These are phyloP conservation scores for Lasioglossum villosulum DNA, from an alignment of 2,888 invertebrate genomes.

Conservation along the genomic window DNA sequence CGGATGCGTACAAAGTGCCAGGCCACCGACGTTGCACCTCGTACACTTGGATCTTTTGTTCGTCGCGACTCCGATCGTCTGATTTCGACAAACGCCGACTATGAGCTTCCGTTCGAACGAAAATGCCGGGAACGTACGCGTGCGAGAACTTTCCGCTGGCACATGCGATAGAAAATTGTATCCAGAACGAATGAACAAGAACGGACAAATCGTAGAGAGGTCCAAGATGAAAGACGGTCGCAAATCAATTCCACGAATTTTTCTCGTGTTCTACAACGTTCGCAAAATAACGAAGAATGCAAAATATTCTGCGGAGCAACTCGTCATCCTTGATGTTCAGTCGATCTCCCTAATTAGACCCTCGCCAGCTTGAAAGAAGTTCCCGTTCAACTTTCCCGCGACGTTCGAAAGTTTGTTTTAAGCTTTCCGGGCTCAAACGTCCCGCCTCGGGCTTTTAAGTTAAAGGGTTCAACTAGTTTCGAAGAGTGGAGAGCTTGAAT, in stretches of 20 bases:
- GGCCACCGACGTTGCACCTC: slow-evolving; percentile 40
- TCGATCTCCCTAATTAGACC: neutral
- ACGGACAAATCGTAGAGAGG: neutral
- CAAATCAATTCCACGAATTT: neutral
- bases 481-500: neutral
- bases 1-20: slow-evolving; percentile 56
- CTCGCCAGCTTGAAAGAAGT: neutral
- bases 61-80: slow-evolving; percentile 27
- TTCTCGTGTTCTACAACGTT: too few relatives aligned
- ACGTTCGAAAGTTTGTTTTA: neutral
- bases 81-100: slow-evolving; percentile 41
- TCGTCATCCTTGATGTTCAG: neutral
- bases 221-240: neutral
- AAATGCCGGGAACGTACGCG: neutral
- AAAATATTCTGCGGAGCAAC: neutral
- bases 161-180: neutral
- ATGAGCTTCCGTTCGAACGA: neutral
- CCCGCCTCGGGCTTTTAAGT: neutral
- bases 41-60: slow-evolving; percentile 20
- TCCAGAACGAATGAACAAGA: neutral
- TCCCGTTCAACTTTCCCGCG: neutral
- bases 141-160: neutral
- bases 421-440: neutral
- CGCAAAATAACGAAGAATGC: too few relatives aligned
- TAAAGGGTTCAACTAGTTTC: neutral